Conservation (phyloP, 2,113 vertebrate species). For the Pipa parva region DNA sequence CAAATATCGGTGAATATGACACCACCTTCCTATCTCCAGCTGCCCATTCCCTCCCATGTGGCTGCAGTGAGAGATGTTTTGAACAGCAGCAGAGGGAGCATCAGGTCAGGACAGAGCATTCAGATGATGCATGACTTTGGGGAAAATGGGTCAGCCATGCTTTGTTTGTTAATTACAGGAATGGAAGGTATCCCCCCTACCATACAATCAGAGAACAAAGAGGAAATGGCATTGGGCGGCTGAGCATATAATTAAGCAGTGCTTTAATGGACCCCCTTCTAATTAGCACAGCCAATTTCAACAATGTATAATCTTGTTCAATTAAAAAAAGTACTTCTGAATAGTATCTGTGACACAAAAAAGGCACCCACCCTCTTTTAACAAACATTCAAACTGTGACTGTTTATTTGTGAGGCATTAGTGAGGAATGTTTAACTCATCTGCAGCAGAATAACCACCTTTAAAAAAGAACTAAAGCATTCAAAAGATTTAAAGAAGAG, state of each 20-base stretch:
- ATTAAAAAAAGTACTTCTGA: slow-evolving; percentile 57
- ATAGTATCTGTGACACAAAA: slow-evolving; percentile 48
- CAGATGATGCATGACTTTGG: neutral
- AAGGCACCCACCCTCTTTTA: neutral
- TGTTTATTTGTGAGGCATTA: no score
- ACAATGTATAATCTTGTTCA: slow-evolving; percentile 65
- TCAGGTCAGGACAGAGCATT: neutral
- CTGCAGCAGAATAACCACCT: no score
- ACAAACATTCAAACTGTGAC: neutral
- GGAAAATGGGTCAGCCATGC: neutral
- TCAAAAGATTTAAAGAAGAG: no score
- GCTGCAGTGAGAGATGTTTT: slow-evolving; percentile 13
- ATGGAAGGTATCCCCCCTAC: slow-evolving; percentile 57
- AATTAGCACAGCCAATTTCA: slow-evolving; percentile 67
- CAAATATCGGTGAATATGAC: slow-evolving; percentile 47
- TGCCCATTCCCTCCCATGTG: slow-evolving; percentile 36
- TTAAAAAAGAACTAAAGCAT: no score
- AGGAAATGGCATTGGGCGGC: slow-evolving; percentile 59
- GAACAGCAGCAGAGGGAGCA: neutral
- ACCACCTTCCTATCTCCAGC: slow-evolving; percentile 40
- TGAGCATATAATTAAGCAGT: slow-evolving; percentile 67
- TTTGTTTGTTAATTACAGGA: slow-evolving; percentile 53
- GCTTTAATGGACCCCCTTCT: slow-evolving; percentile 63
- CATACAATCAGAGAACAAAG: slow-evolving; percentile 57
- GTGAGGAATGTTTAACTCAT: no score